Base-by-base conservation (phyloP, 2,113 vertebrate species). In the Syngnathoides biaculeatus region DNA sequence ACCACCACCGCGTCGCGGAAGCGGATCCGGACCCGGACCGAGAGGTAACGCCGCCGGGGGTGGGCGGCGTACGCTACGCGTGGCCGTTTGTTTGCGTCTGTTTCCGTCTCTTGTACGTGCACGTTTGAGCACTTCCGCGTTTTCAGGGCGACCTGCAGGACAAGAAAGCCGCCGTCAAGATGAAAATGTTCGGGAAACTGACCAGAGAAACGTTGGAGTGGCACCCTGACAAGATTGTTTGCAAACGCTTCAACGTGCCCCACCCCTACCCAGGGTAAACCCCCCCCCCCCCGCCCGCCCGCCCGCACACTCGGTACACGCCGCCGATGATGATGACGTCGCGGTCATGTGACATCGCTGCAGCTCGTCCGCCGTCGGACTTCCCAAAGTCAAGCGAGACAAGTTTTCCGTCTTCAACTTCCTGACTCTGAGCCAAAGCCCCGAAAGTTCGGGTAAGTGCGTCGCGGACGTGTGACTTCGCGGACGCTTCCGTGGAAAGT, bases 331-430 rank as follows among this genome's bases (percentile, higher is more conserved):
- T n/a, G 17, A 60, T 10, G 20, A 52, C 22, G 15, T 30, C 20
- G 26, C 15, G 0, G 3, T 48, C 27, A n/a, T 64, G 0, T 67
- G 86, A 64, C 87, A 15, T 12, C 65, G 7, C 48, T 64, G 0
- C 88, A 99, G 97, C 67, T 97, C 93, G 1, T 86, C 92, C 7
- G 1, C 92, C 42, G 91, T 94, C 53, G 97, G 97, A 14, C 80
- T 98, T 64, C 95, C 94, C 4, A 95, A 94, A 88, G 94, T 99
- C 73, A 98, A 97, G 90, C 92, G 95, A 59, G 96, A 98, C 80
- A 98, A 95, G 73, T 99, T 94, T 71, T 99, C 97, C 0, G 94
- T 99, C 48, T 99, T 98, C 77, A 98, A 97, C 90, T 99, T 99
- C 84, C 85, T 99, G 84, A 93, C 90, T 0, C 13, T 97, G 38